phyloP scores from a whole-genome alignment of 2,888 invertebrate genomes.

The Phalangium opilio region DNA sequence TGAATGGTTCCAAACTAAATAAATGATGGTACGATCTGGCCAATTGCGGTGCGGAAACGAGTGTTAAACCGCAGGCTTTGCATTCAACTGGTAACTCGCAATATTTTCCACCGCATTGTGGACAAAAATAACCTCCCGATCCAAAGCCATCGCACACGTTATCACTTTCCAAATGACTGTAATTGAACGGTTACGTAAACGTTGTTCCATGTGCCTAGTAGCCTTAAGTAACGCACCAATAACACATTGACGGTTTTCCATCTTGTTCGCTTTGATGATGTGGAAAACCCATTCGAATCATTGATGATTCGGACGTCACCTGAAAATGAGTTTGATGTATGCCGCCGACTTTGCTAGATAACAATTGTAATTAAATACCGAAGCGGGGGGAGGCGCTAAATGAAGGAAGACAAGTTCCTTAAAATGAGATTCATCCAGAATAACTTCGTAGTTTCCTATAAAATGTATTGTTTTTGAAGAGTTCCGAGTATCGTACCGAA shows the following conservation, averaged over 20 bases:
- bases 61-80: conserved; percentile 76
- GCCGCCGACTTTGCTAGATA: too few relatives aligned
- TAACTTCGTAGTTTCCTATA: conserved; percentile 62
- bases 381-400: conserved; percentile 38
- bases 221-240: conserved; percentile 44
- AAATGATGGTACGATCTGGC: conserved; percentile 95
- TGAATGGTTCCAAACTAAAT: conserved; percentile 76
- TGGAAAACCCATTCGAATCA: conserved; percentile 80
- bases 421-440: conserved; percentile 65
- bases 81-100: conserved; percentile 97
- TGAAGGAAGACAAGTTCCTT: conserved; percentile 36
- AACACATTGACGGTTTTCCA: conserved; percentile 64
- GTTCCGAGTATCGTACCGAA: too few relatives aligned
- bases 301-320: background rate
- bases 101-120: conserved; percentile 89
- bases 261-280: conserved; percentile 48
- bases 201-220: too few relatives aligned
- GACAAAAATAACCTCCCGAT: conserved; percentile 30
- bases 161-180: conserved; percentile 55
- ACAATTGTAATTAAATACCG: conserved; percentile 24
- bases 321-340: too few relatives aligned
- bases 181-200: background rate
- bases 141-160: conserved; percentile 12
- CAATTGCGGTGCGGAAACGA: conserved; percentile 94
- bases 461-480: too few relatives aligned